Base-by-base conservation (phyloP, 2,113 vertebrate genomes). In the Brevimyrus niger region DNA sequence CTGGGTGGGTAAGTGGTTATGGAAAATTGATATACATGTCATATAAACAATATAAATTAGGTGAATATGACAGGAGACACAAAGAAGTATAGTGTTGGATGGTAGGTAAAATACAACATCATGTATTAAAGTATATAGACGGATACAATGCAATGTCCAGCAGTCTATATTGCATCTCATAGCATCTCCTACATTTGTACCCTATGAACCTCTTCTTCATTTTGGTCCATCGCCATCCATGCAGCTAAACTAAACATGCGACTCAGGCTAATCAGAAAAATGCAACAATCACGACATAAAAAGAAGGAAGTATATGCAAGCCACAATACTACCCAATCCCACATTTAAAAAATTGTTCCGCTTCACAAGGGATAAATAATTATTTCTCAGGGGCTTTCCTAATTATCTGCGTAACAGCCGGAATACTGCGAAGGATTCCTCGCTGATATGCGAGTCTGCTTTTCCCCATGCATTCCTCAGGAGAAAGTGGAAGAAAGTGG, bases 361-460 rank as follows among this genome's bases (percentile, higher is more conserved):
- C 94, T 94, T 93, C 92, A 95, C 84, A 92, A 92, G 92, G 80
- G 92, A 91, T 88, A 95, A 94, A 96, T 95, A 96, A 95, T 95
- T 94, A 94, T 93, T 94, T 93, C 95, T 95, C 94, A 94, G 92
- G 91, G 92, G 88, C 92, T 93, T 89, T 88, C 94, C 93, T 94
- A 94, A 96, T 96, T 94, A 94, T 93, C 65, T 89, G 21, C 91
- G 89, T 93, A 87, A 90, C 93, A 93, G 91, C 93, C 88, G 31
- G 91, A 93, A 94, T 86, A 91, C 92, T 90, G 91, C 83, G 90
- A 87, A 88, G 89, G 89, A 50, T 90, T 90, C 93, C 88, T 89
- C 90, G 92, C 91, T 23, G 61, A 92, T 93, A 94, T 92, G 89
- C 87, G 87, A 76, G 88, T 88, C 89, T 89, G 87, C 90, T 89